Percentiles rank a stretch among this genome's conserved stretches.
phyloP scores from a whole-genome alignment of 1,140 invertebrate species.

The Myzus persicae region DNA sequence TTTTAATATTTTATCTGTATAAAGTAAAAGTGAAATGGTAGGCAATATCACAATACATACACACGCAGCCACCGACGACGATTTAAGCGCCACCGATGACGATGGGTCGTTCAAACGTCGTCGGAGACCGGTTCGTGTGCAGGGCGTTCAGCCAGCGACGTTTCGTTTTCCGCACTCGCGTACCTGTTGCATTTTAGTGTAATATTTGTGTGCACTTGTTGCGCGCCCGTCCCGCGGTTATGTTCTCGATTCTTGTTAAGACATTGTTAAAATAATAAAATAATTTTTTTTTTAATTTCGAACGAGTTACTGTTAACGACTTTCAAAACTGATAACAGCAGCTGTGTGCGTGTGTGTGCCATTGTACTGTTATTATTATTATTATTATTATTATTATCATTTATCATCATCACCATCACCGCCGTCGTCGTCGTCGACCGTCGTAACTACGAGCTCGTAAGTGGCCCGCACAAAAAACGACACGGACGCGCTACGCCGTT shows the following conservation, averaged over 20 bases:
- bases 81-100: no score
- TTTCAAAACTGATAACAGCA: background rate
- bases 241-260: background rate
- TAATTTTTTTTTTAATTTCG: background rate
- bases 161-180: background rate
- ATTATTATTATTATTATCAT: conserved; percentile 2
- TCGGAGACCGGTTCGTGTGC: background rate
- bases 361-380: conserved; percentile 13
- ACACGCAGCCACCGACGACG: no score
- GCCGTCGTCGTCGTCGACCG: background rate
- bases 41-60: no score
- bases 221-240: background rate
- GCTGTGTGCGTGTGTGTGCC: background rate
- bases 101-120: no score
- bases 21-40: no score
- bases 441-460: background rate
- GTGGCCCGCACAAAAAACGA: background rate
- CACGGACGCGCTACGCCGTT: background rate
- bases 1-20: no score
- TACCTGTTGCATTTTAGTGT: background rate
- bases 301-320: background rate
- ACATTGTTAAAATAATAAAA: no score
- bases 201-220: background rate
- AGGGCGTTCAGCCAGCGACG: background rate
- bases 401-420: background rate